These are phyloP conservation scores for Brachionus manjavacas DNA, from an alignment of 1,140 invertebrate genomes.

Conservation along the genomic window DNA sequence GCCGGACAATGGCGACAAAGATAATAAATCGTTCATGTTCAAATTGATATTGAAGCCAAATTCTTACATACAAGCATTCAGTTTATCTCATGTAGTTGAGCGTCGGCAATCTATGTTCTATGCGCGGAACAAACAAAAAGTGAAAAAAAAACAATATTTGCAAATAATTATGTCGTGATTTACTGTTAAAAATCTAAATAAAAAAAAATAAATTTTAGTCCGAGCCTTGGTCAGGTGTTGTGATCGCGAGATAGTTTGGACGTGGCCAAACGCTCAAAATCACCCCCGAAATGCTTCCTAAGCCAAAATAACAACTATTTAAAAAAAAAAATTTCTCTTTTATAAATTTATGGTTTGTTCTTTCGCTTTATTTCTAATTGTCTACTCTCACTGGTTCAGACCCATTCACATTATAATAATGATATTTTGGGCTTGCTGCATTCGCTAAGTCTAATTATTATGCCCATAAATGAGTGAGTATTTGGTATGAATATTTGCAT, in stretches of 20 bases:
- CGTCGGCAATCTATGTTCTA: not conserved
- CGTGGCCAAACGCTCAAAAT: not conserved
- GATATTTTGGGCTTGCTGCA: not conserved
- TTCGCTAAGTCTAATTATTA: not conserved
- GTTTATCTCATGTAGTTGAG: not conserved
- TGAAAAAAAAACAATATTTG: not conserved
- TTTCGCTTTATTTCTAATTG: not conserved
- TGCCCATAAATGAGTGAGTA: not conserved
- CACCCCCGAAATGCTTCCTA: too few species aligned
- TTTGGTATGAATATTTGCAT: not conserved
- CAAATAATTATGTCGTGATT: not conserved
- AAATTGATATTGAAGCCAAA: not conserved
- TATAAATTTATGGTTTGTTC: not conserved
- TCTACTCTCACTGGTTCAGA: not conserved
- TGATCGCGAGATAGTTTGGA: not conserved
- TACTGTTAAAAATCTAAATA: not conserved
- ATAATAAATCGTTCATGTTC: constrained; percentile 7
- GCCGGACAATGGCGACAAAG: not conserved
- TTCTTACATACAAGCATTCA: not conserved
- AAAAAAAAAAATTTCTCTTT: not conserved
- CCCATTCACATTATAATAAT: not conserved
- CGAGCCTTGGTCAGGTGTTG: not conserved
- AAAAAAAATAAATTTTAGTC: not conserved
- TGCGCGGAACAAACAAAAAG: not conserved
- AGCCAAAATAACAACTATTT: too few species aligned